A percentile compares a stretch with the other conserved stretches of the same genome.
phyloP scores from a whole-genome alignment of 2,888 invertebrate species.

The Phortica magna region DNA sequence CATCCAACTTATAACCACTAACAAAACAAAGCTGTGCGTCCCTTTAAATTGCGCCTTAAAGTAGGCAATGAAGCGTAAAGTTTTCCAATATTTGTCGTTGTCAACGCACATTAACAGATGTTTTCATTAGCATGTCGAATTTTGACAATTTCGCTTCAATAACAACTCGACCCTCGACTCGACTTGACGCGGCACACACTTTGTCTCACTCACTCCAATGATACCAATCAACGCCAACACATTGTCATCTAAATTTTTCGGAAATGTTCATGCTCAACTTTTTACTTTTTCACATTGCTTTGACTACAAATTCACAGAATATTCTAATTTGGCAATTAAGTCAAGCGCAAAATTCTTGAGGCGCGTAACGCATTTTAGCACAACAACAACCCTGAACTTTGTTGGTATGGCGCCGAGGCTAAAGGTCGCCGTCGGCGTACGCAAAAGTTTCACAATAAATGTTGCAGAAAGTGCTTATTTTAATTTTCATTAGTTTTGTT shows the following conservation, averaged over 20 bases:
- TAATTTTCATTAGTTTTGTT: constrained; percentile 15
- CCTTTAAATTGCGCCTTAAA: neutral
- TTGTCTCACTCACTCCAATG: constrained; percentile 37
- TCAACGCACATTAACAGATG: neutral
- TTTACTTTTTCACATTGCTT: neutral
- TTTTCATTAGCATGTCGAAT: neutral
- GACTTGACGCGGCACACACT: neutral
- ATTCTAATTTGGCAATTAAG: constrained; percentile 74
- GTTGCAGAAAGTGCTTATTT: constrained; percentile 2
- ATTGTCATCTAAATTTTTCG: neutral
- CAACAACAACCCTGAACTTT: neutral
- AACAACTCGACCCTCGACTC: neutral
- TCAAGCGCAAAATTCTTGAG: constrained; percentile 53
- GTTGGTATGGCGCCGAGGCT: constrained; percentile 45
- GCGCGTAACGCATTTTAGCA: neutral
- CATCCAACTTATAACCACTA: neutral
- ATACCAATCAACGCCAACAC: constrained; percentile 47
- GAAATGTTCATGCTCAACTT: neutral
- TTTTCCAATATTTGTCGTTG: neutral
- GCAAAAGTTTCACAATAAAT: constrained; percentile 16
- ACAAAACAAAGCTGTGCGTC: neutral
- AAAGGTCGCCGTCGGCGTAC: neutral
- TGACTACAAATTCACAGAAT: constrained; percentile 46
- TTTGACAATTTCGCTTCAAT: neutral
- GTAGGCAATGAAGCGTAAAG: neutral